A percentile compares a stretch with the other conserved stretches of the same genome.
These are phyloP conservation scores for Petrocephalus microphthalmus DNA, from an alignment of 2,113 vertebrate genomes.

Conservation along the genomic window DNA sequence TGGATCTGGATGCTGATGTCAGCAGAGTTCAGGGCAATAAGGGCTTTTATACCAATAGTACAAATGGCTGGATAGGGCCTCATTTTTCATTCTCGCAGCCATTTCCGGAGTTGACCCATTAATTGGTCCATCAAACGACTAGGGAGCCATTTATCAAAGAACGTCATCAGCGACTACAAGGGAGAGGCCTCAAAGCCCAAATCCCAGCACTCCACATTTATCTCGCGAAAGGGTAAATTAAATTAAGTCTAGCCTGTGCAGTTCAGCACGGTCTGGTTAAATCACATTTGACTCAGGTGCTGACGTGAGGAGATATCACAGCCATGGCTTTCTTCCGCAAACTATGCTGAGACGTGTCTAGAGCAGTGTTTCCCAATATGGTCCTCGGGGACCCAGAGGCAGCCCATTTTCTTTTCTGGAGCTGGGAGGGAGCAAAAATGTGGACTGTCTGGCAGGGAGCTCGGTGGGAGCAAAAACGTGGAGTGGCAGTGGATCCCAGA, in stretches of 20 bases:
- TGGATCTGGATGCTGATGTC: slow-evolving; percentile 10
- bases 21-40: slow-evolving; percentile 9
- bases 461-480: neutral
- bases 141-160: neutral
- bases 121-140: neutral
- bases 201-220: neutral
- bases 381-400: no score
- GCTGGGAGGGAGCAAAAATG: neutral
- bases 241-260: slow-evolving; percentile 4
- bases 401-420: neutral
- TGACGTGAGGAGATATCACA: neutral
- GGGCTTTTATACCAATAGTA: neutral
- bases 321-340: neutral
- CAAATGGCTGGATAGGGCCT: neutral
- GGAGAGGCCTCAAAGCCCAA: neutral
- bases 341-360: neutral
- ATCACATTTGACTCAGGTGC: neutral
- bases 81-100: slow-evolving; percentile 9
- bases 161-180: neutral
- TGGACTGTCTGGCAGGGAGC: neutral
- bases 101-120: neutral
- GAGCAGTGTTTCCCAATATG: neutral
- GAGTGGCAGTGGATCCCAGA: neutral
- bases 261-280: neutral
- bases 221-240: neutral